Conservation (phyloP, 2,888 invertebrate genomes). For the Calameuta idolon region DNA sequence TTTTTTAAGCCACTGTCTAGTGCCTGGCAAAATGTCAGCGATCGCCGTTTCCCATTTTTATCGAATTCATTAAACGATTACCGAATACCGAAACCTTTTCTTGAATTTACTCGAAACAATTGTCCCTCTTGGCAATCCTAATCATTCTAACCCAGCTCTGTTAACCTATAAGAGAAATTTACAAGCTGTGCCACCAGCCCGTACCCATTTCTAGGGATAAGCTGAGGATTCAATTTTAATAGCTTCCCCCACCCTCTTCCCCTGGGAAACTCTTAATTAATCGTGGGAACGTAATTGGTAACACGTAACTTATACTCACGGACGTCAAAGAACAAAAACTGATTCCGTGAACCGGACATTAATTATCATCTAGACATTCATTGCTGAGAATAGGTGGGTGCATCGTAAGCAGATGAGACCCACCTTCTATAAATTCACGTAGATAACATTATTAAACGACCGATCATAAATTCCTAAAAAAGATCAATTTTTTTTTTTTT, state of each 20-base stretch:
- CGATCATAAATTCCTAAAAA: background rate
- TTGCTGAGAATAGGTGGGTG: background rate
- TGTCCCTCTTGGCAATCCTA: background rate
- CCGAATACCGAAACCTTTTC: background rate
- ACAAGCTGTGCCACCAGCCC: background rate
- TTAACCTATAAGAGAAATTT: background rate
- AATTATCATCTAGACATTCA: background rate
- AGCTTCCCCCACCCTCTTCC: background rate
- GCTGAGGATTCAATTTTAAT: background rate
- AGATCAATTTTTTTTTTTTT: background rate
- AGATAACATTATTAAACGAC: background rate
- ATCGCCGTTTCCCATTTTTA: background rate
- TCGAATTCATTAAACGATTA: background rate
- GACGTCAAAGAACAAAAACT: background rate
- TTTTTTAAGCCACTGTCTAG: background rate
- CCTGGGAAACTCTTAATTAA: constrained; percentile 28
- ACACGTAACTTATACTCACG: constrained; percentile 1
- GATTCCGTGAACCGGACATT: background rate
- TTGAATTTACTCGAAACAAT: background rate
- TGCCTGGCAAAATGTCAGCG: background rate
- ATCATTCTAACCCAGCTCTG: background rate
- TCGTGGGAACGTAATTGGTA: constrained; percentile 30
- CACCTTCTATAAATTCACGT: background rate
- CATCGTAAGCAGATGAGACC: background rate
- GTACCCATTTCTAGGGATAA: background rate